phyloP scores from a whole-genome alignment of 2,888 invertebrate species.

The Masnerella sp. region DNA sequence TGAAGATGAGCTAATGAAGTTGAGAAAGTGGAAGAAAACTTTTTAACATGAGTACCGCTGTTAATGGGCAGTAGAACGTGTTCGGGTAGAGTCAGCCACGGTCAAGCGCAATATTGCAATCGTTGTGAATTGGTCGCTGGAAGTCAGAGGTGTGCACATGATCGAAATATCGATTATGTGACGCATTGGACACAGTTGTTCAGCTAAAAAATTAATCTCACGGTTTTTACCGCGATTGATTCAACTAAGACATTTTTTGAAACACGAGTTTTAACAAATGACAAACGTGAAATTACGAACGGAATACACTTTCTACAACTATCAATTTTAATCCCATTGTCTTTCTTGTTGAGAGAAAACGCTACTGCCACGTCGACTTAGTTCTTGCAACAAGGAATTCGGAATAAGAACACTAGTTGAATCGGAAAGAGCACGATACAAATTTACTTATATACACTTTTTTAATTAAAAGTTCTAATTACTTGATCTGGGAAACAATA shows the following conservation, averaged over 20 bases:
- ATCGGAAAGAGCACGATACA: slow-evolving; percentile 4
- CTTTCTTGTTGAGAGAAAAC: slow-evolving; percentile 13
- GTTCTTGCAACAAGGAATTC: neutral
- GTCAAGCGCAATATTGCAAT: slow-evolving; percentile 31
- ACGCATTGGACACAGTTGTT: slow-evolving; percentile 35
- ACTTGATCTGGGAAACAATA: too few relatives aligned
- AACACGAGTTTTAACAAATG: too few relatives aligned
- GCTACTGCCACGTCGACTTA: slow-evolving; percentile 1
- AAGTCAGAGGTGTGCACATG: slow-evolving; percentile 23
- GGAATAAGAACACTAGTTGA: slow-evolving; percentile 4
- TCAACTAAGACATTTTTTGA: too few relatives aligned
- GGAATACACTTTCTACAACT: slow-evolving; percentile 35
- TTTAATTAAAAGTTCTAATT: too few relatives aligned
- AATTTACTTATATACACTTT: too few relatives aligned
- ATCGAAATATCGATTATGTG: slow-evolving; percentile 46
- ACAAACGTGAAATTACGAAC: slow-evolving; percentile 38
- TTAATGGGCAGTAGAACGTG: slow-evolving; percentile 29
- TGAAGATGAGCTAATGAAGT: too few relatives aligned
- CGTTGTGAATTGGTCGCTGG: slow-evolving; percentile 17
- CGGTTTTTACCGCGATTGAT: slow-evolving; percentile 23
- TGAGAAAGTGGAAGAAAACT: slow-evolving; percentile 8
- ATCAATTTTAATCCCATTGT: slow-evolving; percentile 42
- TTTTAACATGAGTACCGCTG: neutral
- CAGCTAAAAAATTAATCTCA: slow-evolving; percentile 35
- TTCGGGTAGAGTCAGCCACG: slow-evolving; percentile 40